Evolutionary conservation across 2,113 vertebrate species (phyloP).

Genomic region (Gavia stellata): DNA sequence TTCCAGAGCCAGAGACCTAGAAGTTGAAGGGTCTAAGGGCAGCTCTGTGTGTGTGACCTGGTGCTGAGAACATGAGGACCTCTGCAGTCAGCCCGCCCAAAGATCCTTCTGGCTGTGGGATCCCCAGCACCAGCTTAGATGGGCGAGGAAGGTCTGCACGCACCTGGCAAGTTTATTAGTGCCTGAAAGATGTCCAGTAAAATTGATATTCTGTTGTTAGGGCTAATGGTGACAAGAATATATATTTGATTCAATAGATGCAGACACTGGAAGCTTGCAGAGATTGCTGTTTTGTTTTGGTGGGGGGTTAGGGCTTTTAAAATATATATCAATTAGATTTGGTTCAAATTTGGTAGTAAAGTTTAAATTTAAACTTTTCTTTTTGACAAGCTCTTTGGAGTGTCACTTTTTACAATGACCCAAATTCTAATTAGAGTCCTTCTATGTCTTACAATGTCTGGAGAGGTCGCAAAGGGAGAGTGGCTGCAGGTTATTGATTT

Average conservation of each 20-base stretch:
- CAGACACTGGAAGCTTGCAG: not conserved
- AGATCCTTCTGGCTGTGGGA: not conserved
- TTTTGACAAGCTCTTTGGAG: not conserved
- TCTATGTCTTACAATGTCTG: not conserved
- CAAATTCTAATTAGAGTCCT: not conserved
- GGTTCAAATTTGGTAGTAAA: not conserved
- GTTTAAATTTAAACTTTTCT: not conserved
- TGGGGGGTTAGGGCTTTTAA: not conserved
- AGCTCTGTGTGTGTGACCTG: not conserved
- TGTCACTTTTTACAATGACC: not conserved
- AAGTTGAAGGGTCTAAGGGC: not conserved
- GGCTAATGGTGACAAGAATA: not conserved
- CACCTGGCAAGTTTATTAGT: no score
- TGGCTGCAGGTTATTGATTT: conserved; percentile 3
- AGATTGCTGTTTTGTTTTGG: not conserved
- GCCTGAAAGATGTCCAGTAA: not conserved
- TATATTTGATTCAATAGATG: not conserved
- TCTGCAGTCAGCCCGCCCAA: not conserved
- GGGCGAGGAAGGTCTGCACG: not conserved
- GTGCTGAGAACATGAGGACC: not conserved
- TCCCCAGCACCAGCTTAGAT: not conserved
- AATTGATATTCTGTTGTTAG: not conserved
- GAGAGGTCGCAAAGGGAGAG: not conserved
- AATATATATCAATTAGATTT: not conserved
- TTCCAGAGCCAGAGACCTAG: not conserved